phyloP scores from a whole-genome alignment of 2,888 invertebrate genomes.

The Hirudinaria manillensis region DNA sequence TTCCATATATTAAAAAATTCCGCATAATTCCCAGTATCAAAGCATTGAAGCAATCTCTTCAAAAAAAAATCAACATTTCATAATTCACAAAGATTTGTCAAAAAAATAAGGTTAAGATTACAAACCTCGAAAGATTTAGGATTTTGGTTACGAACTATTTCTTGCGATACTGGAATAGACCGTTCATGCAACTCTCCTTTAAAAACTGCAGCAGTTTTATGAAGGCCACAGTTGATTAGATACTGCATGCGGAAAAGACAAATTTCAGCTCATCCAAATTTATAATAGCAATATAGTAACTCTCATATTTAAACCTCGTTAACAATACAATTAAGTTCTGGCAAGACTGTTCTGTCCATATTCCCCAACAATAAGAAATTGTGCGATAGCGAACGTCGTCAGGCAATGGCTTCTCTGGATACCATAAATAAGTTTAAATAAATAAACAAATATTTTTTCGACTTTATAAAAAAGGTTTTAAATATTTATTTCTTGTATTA shows the following conservation, averaged over 20 bases:
- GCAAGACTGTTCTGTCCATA: neutral
- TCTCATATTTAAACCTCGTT: neutral
- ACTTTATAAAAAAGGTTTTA: neutral
- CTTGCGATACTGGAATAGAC: neutral
- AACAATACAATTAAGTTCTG: constrained; percentile 1
- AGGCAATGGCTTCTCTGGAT: neutral
- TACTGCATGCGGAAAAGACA: neutral
- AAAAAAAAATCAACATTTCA: neutral
- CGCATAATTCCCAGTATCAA: neutral
- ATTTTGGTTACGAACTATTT: neutral
- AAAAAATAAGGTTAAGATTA: neutral
- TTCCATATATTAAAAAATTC: constrained; percentile 6
- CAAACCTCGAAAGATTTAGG: neutral
- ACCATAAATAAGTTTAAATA: neutral
- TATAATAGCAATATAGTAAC: no score
- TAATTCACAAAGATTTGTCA: neutral
- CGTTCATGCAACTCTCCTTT: neutral
- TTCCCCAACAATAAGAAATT: neutral
- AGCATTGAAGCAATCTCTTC: neutral
- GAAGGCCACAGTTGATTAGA: neutral
- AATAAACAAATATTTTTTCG: neutral
- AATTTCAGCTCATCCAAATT: no score
- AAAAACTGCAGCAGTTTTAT: neutral
- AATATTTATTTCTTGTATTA: neutral
- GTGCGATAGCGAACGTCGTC: neutral